Conservation (phyloP, 2,888 invertebrate species). For the Euplexia lucipara region DNA sequence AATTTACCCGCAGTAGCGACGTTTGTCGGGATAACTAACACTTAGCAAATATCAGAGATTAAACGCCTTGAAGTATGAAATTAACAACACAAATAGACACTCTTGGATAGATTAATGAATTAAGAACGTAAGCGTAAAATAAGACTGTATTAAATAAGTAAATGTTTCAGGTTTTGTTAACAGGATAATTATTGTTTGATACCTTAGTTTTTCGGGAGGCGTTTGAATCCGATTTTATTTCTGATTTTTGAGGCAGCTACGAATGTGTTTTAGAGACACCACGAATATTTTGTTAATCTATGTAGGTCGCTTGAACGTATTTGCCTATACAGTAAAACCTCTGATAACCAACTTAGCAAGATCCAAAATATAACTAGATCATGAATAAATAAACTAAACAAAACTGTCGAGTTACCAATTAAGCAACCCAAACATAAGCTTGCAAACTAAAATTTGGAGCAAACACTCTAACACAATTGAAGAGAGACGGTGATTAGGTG, state of each 20-base stretch:
- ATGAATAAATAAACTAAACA: constrained; percentile 47
- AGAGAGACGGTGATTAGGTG: constrained; percentile 41
- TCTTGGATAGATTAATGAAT: constrained; percentile 5
- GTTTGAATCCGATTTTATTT: neutral
- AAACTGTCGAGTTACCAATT: constrained; percentile 48
- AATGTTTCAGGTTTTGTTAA: neutral
- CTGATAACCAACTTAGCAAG: neutral
- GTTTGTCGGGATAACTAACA: constrained; percentile 24
- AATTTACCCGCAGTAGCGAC: constrained; percentile 24
- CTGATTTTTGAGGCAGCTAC: neutral
- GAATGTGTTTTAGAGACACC: neutral
- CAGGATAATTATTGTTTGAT: neutral
- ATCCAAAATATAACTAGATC: constrained; percentile 38
- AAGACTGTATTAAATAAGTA: neutral
- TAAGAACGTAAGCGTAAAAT: neutral
- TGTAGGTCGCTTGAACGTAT: neutral
- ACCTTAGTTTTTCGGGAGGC: neutral
- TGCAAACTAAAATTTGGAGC: constrained; percentile 41
- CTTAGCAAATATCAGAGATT: constrained; percentile 33
- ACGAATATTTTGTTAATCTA: neutral
- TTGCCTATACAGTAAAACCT: neutral
- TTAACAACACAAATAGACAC: constrained; percentile 10
- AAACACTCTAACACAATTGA: constrained; percentile 46
- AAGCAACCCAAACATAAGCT: constrained; percentile 41
- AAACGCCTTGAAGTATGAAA: constrained; percentile 29